A percentile compares a stretch with the other conserved stretches of the same genome.
Conservation (phyloP, 2,888 invertebrate species). For the Lithodes maja region DNA sequence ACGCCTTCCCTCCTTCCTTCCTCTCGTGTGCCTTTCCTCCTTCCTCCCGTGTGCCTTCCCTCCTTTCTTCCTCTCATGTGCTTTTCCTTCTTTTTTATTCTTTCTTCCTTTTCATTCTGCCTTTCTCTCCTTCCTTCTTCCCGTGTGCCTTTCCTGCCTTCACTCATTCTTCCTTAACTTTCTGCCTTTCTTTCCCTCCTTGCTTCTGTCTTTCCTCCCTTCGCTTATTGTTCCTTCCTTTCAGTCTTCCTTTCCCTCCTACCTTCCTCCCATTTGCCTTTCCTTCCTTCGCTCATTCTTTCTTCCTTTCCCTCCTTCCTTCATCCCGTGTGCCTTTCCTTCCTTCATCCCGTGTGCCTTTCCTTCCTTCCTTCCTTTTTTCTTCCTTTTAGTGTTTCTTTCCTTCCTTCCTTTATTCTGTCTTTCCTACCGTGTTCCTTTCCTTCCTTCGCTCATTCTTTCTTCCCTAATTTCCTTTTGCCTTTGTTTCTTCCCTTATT, state of each 20-base stretch:
- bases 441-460: background rate
- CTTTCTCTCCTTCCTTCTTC: background rate
- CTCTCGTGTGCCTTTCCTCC: background rate
- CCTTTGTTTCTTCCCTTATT: background rate
- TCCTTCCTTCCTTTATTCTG: background rate
- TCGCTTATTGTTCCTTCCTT: background rate
- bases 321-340: background rate
- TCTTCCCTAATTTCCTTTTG: background rate
- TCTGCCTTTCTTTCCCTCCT: background rate
- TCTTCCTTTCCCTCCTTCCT: background rate
- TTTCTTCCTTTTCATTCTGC: background rate
- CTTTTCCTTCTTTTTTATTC: background rate
- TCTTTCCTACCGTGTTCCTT: background rate
- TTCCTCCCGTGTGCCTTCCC: background rate
- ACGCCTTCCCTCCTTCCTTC: background rate
- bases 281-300: background rate
- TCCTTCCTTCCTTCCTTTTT: background rate
- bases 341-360: background rate
- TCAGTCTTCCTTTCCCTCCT: background rate
- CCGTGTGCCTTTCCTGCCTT: background rate
- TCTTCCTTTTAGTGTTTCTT: background rate
- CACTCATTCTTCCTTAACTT: background rate
- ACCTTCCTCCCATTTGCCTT: background rate
- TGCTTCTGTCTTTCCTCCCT: background rate
- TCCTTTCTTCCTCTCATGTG: background rate